Evolutionary conservation across 92 coral and sea anemone genomes (phyloP).

Genomic region (Isaurus tuberculatus): DNA sequence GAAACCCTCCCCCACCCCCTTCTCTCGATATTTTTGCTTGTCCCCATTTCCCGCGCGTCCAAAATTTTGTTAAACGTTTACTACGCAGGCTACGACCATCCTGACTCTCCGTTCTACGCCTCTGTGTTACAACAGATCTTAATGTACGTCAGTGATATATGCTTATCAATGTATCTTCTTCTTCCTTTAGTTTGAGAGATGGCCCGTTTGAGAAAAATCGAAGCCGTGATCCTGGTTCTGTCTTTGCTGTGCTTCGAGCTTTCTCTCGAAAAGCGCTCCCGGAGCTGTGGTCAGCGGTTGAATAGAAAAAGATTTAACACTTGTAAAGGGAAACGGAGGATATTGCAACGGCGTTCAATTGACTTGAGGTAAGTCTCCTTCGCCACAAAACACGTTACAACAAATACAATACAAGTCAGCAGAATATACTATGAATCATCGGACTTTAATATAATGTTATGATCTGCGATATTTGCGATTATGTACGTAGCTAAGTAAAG

Average conservation of each 20-base stretch:
- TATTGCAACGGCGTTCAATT: background rate
- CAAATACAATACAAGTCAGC: background rate
- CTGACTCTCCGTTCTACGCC: too few relatives aligned
- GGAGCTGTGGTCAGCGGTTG: background rate
- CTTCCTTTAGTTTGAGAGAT: background rate
- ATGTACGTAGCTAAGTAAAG: background rate
- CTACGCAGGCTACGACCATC: too few relatives aligned
- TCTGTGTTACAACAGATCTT: too few relatives aligned
- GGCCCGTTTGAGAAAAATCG: background rate
- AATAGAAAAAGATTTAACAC: background rate
- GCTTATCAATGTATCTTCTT: background rate
- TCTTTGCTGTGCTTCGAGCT: background rate
- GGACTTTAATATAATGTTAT: background rate
- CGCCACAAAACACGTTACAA: background rate
- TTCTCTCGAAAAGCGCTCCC: background rate
- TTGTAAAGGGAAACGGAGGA: background rate
- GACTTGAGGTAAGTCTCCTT: background rate
- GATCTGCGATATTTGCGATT: background rate
- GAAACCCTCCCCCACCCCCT: too few relatives aligned
- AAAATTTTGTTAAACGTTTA: too few relatives aligned
- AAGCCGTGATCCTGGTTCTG: background rate
- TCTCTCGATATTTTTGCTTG: too few relatives aligned
- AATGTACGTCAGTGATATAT: too few relatives aligned
- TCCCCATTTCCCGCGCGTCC: too few relatives aligned
- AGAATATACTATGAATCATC: background rate